Evolutionary conservation across 2,113 vertebrate species (phyloP).

Genomic region (rabbit (Oryctolagus cuniculus)): mOryCun1.1 NC_091451.1:35000001-35000500

Average conservation of each 20-base stretch:
- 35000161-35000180: no score
- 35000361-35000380: background rate
- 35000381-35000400: background rate
- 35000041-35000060: background rate
- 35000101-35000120: no score
- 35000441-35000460: background rate
- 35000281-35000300: no score
- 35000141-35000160: no score
- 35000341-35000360: background rate
- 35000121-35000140: no score
- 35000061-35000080: background rate
- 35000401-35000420: rapidly evolving
- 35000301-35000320: background rate
- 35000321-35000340: background rate
- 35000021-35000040: rapidly evolving
- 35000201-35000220: no score
- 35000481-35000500: background rate
- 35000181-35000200: no score
- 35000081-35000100: rapidly evolving
- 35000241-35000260: no score
- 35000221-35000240: no score
- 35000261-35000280: no score
- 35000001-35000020: background rate
- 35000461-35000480: background rate
- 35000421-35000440: no score